Percentiles rank a stretch among this genome's conserved stretches.
Evolutionary conservation across 2,797 vertebrate species (phyloP).

Genomic region (Poeciliopsis infans): DNA sequence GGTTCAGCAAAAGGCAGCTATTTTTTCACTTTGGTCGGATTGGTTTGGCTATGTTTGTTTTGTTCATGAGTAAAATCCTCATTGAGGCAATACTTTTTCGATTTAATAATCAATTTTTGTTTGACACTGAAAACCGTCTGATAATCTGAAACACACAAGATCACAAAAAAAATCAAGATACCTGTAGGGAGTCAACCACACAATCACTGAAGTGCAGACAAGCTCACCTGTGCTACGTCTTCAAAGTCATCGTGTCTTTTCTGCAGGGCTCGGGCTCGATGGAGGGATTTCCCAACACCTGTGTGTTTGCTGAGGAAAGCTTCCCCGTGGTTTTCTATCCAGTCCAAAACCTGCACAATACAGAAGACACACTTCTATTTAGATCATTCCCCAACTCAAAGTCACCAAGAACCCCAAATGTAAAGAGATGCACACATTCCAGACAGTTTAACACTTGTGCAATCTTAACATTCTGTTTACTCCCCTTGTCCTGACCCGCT

Average conservation of each 20-base stretch:
- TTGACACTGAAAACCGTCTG: neutral
- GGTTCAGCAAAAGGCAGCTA: neutral
- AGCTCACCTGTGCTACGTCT: constrained; percentile 94
- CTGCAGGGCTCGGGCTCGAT: constrained; percentile 93
- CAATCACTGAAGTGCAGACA: neutral
- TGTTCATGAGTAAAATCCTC: neutral
- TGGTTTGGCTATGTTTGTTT: neutral
- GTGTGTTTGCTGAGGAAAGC: constrained; percentile 98
- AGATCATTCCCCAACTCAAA: neutral
- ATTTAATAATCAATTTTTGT: neutral
- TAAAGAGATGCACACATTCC: neutral
- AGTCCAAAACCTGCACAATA: constrained; percentile 89
- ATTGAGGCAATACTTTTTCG: neutral
- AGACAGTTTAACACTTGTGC: neutral
- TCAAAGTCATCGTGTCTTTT: constrained; percentile 98
- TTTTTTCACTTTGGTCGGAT: neutral
- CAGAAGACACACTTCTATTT: constrained; percentile 18
- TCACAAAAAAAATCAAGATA: neutral
- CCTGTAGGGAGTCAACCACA: neutral
- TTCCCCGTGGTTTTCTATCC: constrained; percentile 98
- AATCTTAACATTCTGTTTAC: neutral
- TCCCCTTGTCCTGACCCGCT: neutral
- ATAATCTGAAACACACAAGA: neutral
- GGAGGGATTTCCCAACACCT: constrained; percentile 94
- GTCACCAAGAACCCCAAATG: neutral